Evolutionary conservation across 2,113 vertebrate genomes (phyloP).

Genomic region (Circaetus cinerascens): DNA sequence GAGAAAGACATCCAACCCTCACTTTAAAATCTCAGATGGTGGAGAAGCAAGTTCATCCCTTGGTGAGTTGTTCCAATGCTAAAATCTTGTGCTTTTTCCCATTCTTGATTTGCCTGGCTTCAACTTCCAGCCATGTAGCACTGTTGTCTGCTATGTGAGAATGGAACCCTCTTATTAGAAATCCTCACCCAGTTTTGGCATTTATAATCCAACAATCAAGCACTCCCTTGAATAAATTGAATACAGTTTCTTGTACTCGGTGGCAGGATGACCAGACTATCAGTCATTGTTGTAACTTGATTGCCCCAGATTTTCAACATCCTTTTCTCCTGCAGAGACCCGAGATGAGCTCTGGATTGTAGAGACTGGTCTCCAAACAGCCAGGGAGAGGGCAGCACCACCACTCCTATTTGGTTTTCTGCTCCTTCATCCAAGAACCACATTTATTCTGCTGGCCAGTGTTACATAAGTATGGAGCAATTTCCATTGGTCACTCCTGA

Average conservation of each 20-base stretch:
- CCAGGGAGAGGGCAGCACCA: not conserved
- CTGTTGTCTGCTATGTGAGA: not conserved
- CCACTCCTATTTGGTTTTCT: not conserved
- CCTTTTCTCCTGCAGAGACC: not conserved
- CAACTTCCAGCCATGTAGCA: not conserved
- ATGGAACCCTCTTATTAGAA: not conserved
- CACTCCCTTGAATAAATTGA: not conserved
- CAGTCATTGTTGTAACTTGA: not conserved
- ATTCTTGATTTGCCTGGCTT: not conserved
- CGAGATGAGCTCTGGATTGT: not conserved
- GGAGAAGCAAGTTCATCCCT: not conserved
- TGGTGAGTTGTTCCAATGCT: not conserved
- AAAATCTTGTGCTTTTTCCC: not conserved
- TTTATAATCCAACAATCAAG: not conserved
- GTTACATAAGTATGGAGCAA: not conserved
- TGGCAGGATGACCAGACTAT: not conserved
- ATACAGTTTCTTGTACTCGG: not conserved
- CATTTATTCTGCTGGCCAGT: not conserved
- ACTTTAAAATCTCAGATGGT: not conserved
- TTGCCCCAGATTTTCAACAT: not conserved
- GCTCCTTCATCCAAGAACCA: not conserved
- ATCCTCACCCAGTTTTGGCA: not conserved
- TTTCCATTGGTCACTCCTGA: not conserved
- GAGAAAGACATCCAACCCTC: not conserved
- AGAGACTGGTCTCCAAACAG: not conserved